Conservation (phyloP, 2,113 vertebrate species). For the Balaeniceps rex region DNA sequence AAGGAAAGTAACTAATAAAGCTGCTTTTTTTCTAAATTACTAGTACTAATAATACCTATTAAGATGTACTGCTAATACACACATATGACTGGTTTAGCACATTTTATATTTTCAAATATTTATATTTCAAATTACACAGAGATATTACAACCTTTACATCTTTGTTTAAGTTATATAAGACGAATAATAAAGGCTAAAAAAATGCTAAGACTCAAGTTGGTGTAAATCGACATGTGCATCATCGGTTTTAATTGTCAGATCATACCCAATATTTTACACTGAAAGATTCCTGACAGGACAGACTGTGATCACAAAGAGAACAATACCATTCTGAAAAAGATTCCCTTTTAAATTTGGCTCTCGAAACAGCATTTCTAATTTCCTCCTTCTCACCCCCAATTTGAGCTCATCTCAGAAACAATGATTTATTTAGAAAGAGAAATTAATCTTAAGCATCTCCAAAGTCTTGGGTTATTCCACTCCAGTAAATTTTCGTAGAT, state of each 20-base stretch:
- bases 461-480: not conserved
- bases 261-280: not conserved
- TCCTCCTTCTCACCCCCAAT: not conserved
- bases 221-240: not conserved
- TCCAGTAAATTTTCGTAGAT: not conserved
- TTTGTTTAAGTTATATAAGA: not conserved
- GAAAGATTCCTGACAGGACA: not conserved
- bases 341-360: not conserved
- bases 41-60: rapidly evolving
- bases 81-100: not conserved
- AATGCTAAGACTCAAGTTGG: not conserved
- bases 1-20: not conserved
- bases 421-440: not conserved
- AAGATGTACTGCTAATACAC: not conserved
- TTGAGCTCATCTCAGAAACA: not conserved
- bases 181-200: not conserved
- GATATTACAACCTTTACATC: not conserved
- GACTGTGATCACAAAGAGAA: not conserved
- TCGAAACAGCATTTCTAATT: not conserved
- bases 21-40: not conserved
- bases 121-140: not conserved
- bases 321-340: not conserved
- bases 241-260: not conserved
- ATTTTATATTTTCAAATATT: not conserved
- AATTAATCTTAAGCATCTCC: not conserved